Conservation (phyloP, 2,888 invertebrate species). For the Tuta absoluta region DNA sequence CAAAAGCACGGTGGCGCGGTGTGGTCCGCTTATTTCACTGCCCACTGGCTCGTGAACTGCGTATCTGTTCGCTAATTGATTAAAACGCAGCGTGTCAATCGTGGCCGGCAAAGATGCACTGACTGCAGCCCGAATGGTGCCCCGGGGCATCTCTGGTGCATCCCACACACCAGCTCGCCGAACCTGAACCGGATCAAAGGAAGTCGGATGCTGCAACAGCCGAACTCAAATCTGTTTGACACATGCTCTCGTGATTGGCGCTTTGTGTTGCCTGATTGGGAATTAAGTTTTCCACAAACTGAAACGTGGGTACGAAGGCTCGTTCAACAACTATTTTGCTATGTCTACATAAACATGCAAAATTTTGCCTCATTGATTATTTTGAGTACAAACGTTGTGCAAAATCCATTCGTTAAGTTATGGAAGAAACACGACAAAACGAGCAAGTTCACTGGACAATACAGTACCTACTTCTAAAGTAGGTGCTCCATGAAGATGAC, state of each 20-base stretch:
- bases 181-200: conserved; percentile 52
- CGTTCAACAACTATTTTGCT: neutral
- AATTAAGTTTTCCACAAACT: conserved; percentile 29
- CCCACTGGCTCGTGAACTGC: conserved; percentile 69
- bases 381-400: neutral
- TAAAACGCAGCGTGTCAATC: conserved; percentile 79
- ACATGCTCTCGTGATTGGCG: conserved; percentile 22
- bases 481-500: conserved; percentile 40
- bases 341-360: neutral
- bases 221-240: conserved; percentile 36
- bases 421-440: neutral
- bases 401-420: neutral
- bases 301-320: neutral
- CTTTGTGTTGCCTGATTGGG: conserved; percentile 16
- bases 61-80: conserved; percentile 75
- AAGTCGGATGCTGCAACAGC: conserved; percentile 36
- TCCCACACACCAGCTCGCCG: conserved; percentile 31
- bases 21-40: conserved; percentile 75
- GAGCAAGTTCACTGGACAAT: neutral
- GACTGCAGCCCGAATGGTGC: conserved; percentile 38
- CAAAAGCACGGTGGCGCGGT: conserved; percentile 59
- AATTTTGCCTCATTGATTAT: neutral
- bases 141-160: conserved; percentile 35
- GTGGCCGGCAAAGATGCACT: conserved; percentile 57
- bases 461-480: conserved; percentile 6